phyloP scores from a whole-genome alignment of 2,888 invertebrate genomes.

The Andrena bicolor region DNA sequence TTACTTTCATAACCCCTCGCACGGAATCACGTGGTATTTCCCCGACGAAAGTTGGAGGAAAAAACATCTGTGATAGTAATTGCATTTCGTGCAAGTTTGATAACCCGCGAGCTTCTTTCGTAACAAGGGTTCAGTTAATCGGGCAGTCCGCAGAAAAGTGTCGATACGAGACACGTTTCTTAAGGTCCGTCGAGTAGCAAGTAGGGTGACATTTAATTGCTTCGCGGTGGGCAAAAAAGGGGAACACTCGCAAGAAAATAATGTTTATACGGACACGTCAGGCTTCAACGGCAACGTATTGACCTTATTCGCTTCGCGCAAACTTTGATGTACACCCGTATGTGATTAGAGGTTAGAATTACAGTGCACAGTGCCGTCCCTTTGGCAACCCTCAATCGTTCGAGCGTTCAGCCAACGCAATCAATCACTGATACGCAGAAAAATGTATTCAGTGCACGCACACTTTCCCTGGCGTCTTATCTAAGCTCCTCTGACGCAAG shows the following conservation, averaged over 20 bases:
- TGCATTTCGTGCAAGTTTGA: constrained; percentile 2
- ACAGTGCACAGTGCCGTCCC: too few species aligned
- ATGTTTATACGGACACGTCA: too few species aligned
- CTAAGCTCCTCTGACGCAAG: not conserved
- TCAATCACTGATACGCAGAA: not conserved
- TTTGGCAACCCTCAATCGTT: not conserved
- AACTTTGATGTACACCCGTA: too few species aligned
- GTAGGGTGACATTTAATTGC: too few species aligned
- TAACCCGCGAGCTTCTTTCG: not conserved
- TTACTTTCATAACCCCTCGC: not conserved
- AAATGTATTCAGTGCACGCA: not conserved
- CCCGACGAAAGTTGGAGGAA: not conserved
- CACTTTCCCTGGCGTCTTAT: not conserved
- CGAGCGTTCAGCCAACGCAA: not conserved
- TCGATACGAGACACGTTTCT: not conserved
- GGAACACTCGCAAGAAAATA: too few species aligned
- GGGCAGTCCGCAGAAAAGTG: not conserved
- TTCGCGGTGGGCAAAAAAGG: too few species aligned
- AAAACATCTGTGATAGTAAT: constrained; percentile 3
- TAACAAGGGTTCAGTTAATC: not conserved
- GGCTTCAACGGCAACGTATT: too few species aligned
- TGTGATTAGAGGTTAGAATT: too few species aligned
- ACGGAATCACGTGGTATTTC: not conserved
- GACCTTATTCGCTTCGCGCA: too few species aligned
- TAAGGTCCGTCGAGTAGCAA: not conserved